Base-by-base conservation (phyloP, 2,113 vertebrate genomes). In the Cepphus grylle region DNA sequence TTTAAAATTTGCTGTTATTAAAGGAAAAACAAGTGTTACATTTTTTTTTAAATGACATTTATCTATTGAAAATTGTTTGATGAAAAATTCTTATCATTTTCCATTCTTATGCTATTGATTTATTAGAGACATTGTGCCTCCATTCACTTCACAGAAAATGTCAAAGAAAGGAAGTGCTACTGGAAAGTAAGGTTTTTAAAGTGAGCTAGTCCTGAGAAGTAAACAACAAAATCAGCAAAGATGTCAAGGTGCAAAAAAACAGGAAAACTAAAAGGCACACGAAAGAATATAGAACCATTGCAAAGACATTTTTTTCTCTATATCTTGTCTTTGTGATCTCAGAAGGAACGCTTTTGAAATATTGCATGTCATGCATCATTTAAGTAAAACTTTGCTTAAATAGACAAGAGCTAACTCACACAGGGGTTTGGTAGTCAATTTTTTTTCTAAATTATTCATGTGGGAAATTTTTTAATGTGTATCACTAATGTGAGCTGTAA, bases 401-500 rank as follows among this genome's bases (percentile, higher is more conserved):
- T 34, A 94, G 93, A 88, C 63, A 81, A 66, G 59, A 78, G 66
- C 62, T 86, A 94, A 90, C 59, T 95, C 94, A 91, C 93, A 76
- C 27, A 42, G 63, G 91, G 55, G 32, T 61, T 95, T 92, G 87
- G 58, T 58, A 83, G 74, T 77, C 8, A 71, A 13, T 73, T 94
- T 94, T 97, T 96, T 96, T 78, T 17, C 82, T 96, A 95, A 97
- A 92, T 93, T 94, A 96, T 89, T 96, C 93, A 97, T 85, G 76
- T 71, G 95, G 94, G 94, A 97, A 88, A 81, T 94, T 96, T 96
- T 97, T 91, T 96, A 97, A 97, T 96, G 82, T 97, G 95, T 95
- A 93, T 96, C 82, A 62, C 95, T 97, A 97, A 97, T 97, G 92
- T 91, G 86, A 96, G 85, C 94, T 96, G 91, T 97, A 97, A 97